A percentile compares a stretch with the other conserved stretches of the same genome.
phyloP scores from a whole-genome alignment of 2,888 invertebrate species.

The Leuctra nigra region DNA sequence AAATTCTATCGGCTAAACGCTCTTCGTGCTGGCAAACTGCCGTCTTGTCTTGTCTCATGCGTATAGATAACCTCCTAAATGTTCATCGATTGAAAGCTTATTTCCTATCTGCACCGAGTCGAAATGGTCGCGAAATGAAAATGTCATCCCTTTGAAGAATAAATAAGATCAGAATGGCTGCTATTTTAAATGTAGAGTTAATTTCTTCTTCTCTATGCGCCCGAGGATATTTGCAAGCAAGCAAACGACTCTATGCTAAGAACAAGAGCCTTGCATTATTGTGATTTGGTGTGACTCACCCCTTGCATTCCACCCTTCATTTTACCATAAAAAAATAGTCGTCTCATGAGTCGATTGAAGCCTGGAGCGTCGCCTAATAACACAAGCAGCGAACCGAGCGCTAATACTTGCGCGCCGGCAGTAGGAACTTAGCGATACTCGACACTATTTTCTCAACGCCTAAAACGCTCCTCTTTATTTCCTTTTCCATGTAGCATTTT shows the following conservation, averaged over 20 bases:
- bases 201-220: neutral
- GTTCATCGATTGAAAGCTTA: too few relatives aligned
- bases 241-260: neutral
- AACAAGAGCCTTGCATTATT: neutral
- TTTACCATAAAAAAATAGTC: constrained; percentile 12
- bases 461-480: constrained; percentile 11
- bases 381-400: constrained; percentile 9
- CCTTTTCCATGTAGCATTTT: constrained; percentile 8
- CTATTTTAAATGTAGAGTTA: neutral
- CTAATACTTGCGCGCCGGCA: constrained; percentile 11
- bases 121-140: too few relatives aligned
- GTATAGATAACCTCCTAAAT: too few relatives aligned
- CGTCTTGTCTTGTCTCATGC: too few relatives aligned
- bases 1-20: too few relatives aligned
- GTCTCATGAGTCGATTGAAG: constrained; percentile 5
- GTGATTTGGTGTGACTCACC: constrained; percentile 12
- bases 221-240: neutral
- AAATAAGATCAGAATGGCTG: constrained; percentile 8
- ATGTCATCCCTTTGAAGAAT: too few relatives aligned
- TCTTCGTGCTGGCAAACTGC: too few relatives aligned
- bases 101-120: too few relatives aligned
- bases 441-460: constrained; percentile 11
- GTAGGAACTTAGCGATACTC: neutral
- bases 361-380: constrained; percentile 16
- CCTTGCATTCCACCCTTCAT: constrained; percentile 3